Evolutionary conservation across 2,888 invertebrate species (phyloP), one percentile per base, ranked within the genome.

Genomic region (Pecten maximus): DNA sequence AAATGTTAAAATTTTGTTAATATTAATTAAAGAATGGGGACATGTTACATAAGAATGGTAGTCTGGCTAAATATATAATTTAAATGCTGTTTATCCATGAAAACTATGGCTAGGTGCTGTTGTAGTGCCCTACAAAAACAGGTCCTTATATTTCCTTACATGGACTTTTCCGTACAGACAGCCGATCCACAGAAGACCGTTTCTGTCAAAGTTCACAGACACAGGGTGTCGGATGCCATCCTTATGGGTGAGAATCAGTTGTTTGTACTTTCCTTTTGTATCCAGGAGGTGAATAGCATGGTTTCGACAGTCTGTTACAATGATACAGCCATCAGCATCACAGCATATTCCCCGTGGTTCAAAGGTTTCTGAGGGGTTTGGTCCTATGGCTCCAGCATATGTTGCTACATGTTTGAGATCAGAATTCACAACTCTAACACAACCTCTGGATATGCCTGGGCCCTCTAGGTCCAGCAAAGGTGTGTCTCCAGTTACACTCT

Each of bases 331-430:
- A 35, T 74, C 74, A 28, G 6, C 35, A 74, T 74, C 74, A 74
- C 74, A 74, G 74, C 74, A 74, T 28, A 74, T 74, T 35, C 74
- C 74, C 74, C 74, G 74, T 10, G 74, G 74, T 74, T 74, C 74
- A 74, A 74, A 74, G 28, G 28, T 74, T 6, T 74, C 74, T 15
- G 74, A 74, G 0, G 74, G 74, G 28, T 35, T 74, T 8, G 74
- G 74, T 35, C 74, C 74, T 74, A 74, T 74, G 15, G 74, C 74
- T 28, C 74, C 74, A 35, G 74, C 74, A 74, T 74, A 74, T 35
- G 74, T 74, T 35, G 74, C 74, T 28, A 74, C 28, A 74, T 74
- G 74, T 74, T 74, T 74, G 12, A 74, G 74, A 74, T 74, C 74
- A 74, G 74, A 35, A 28, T 35, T 12, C 12, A 74, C 74, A 35